A percentile compares a stretch with the other conserved stretches of the same genome.
Conservation (phyloP, 2,113 vertebrate genomes). For the Cinclus mexicanus region DNA sequence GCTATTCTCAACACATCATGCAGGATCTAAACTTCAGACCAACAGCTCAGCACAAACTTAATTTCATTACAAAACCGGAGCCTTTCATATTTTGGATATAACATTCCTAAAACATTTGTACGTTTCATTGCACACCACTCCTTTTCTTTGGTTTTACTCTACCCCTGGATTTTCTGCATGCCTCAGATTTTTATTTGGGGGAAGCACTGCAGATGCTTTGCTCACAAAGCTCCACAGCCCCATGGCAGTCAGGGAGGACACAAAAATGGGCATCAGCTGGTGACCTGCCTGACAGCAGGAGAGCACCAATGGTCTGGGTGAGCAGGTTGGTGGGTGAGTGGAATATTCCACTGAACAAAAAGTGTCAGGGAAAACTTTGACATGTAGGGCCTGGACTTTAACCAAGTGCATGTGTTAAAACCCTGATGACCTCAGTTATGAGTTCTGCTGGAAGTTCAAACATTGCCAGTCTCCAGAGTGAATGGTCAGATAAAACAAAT, state of each 20-base stretch:
- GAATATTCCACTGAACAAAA: background rate
- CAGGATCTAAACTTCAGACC: background rate
- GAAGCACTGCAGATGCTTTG: background rate
- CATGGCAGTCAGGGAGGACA: background rate
- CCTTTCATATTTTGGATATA: background rate
- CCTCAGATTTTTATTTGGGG: background rate
- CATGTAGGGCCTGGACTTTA: background rate
- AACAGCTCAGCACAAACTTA: constrained; percentile 7
- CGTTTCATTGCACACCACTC: background rate
- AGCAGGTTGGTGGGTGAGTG: background rate
- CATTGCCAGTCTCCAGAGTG: background rate
- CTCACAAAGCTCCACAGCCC: background rate
- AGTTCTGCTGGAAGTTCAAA: background rate
- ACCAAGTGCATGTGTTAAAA: rapidly evolving
- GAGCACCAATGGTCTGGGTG: background rate
- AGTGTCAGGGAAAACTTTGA: background rate
- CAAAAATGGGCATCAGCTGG: background rate
- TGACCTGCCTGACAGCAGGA: background rate
- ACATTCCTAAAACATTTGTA: background rate
- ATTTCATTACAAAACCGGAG: background rate
- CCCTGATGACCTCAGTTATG: background rate
- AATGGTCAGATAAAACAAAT: background rate
- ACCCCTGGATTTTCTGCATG: background rate
- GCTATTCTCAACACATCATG: background rate
- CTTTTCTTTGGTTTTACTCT: background rate